Evolutionary conservation across 2,888 invertebrate genomes (phyloP).

Genomic region (Cerastis rubricosa): DNA sequence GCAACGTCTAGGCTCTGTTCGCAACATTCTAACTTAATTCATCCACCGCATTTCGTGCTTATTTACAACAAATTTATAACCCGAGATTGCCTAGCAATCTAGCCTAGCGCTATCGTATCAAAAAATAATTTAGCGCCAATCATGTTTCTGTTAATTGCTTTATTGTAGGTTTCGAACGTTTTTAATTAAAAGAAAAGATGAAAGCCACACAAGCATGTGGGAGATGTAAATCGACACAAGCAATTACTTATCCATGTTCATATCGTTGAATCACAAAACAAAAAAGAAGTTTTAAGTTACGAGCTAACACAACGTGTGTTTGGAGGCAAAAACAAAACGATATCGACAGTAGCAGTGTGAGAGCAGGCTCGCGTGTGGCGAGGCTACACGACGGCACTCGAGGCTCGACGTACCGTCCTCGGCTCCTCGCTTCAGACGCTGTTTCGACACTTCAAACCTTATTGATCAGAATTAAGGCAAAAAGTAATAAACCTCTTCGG

Average conservation of each 20-base stretch:
- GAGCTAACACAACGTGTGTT: conserved; percentile 75
- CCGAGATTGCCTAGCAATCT: conserved; percentile 52
- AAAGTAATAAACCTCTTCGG: conserved; percentile 45
- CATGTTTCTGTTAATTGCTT: conserved; percentile 50
- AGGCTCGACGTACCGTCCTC: conserved; percentile 38
- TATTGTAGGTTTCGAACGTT: conserved; percentile 42
- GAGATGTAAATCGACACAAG: conserved; percentile 74
- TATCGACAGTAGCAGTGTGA: conserved; percentile 78
- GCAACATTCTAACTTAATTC: conserved; percentile 65
- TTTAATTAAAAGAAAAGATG: conserved; percentile 41
- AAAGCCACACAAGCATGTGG: conserved; percentile 52
- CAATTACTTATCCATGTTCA: conserved; percentile 83
- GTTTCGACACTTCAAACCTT: conserved; percentile 55
- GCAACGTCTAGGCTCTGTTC: conserved; percentile 67
- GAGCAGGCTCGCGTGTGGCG: conserved; percentile 76
- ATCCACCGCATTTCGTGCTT: conserved; percentile 62
- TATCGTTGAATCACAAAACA: conserved; percentile 78
- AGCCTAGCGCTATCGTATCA: conserved; percentile 28
- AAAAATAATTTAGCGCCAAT: conserved; percentile 40
- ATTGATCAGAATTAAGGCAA: conserved; percentile 51
- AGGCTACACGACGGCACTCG: conserved; percentile 63
- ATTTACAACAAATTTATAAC: conserved; percentile 60
- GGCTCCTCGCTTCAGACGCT: conserved; percentile 40
- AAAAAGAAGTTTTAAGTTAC: conserved; percentile 79
- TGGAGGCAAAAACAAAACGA: conserved; percentile 80